Conservation (phyloP, 2,888 invertebrate genomes). For the Folsomia manolachei region DNA sequence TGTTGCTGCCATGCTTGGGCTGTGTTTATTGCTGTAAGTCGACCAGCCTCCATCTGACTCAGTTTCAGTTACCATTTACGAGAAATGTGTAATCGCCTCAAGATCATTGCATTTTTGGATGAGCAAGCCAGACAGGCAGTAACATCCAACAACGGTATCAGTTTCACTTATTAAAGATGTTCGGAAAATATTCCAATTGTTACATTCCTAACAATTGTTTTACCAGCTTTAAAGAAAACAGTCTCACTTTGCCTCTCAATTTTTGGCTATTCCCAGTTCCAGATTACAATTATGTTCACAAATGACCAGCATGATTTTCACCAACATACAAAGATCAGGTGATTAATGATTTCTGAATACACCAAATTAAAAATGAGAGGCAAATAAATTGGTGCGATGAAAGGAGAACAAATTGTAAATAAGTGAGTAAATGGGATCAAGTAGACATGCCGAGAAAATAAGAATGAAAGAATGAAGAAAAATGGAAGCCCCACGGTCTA, state of each 20-base stretch:
- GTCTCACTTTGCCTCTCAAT: background rate
- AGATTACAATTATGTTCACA: too few species aligned
- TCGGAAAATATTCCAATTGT: too few species aligned
- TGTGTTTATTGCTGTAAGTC: background rate
- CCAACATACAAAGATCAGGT: too few species aligned
- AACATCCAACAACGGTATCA: background rate
- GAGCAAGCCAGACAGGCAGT: background rate
- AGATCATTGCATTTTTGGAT: background rate
- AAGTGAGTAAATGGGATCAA: background rate
- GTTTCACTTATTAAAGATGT: background rate
- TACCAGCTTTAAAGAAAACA: background rate
- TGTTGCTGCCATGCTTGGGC: too few species aligned
- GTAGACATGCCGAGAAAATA: too few species aligned
- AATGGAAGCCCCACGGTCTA: slow-evolving; percentile 24
- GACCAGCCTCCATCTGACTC: too few species aligned
- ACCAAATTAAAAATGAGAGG: too few species aligned
- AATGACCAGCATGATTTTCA: background rate
- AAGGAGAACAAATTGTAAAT: slow-evolving; percentile 9
- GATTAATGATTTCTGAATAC: too few species aligned
- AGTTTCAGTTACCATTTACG: background rate
- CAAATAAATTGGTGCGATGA: background rate
- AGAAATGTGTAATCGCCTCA: background rate
- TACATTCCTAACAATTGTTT: too few species aligned
- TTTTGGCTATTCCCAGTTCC: too few species aligned
- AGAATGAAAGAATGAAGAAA: background rate